Evolutionary conservation across 2,888 invertebrate species (phyloP).

Genomic region (Epinotia nisella): DNA sequence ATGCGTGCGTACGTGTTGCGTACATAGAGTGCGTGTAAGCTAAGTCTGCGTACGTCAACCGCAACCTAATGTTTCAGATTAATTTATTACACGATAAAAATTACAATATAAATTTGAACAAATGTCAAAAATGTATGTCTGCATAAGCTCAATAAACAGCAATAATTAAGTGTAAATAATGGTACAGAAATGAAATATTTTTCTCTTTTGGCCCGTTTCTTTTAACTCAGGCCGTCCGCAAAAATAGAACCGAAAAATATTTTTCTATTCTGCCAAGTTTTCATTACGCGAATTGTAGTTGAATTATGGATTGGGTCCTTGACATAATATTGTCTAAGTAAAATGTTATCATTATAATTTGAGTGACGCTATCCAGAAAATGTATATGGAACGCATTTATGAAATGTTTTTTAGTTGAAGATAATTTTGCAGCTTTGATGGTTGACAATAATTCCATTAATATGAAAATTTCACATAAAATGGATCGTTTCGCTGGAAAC

Average conservation of each 20-base stretch:
- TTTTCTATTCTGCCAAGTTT: constrained; percentile 65
- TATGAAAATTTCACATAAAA: constrained; percentile 8
- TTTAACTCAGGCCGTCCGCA: constrained; percentile 51
- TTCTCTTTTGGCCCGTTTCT: constrained; percentile 3
- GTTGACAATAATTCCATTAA: constrained; percentile 11
- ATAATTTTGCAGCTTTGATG: constrained; percentile 15
- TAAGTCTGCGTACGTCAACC: too few relatives aligned
- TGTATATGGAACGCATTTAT: constrained; percentile 18
- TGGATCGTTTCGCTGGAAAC: neutral
- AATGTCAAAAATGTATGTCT: too few relatives aligned
- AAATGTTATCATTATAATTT: constrained; percentile 30
- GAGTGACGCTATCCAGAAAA: constrained; percentile 11
- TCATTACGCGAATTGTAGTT: constrained; percentile 62
- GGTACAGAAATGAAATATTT: neutral
- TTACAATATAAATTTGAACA: too few relatives aligned
- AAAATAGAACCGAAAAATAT: constrained; percentile 66
- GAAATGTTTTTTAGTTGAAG: constrained; percentile 9
- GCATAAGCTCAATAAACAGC: too few relatives aligned
- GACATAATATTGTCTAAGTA: constrained; percentile 20
- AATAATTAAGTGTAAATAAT: too few relatives aligned
- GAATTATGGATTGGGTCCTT: constrained; percentile 50
- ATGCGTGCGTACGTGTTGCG: too few relatives aligned
- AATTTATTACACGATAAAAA: too few relatives aligned
- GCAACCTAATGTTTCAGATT: too few relatives aligned
- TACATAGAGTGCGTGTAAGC: too few relatives aligned